Conservation (phyloP, 2,113 vertebrate species). For the Hippocampus mohnikei region DNA sequence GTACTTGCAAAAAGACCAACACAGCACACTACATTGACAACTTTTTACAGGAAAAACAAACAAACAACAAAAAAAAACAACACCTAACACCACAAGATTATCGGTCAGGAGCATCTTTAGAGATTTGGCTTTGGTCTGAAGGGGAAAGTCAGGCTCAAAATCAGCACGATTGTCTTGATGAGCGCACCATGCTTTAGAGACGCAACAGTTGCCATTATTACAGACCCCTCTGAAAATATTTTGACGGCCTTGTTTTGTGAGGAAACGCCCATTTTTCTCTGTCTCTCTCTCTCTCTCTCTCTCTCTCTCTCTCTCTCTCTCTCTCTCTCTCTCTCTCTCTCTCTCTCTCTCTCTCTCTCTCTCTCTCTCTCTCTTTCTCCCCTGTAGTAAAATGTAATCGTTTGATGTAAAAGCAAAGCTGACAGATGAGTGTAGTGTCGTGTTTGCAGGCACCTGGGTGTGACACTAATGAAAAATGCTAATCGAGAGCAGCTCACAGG, state of each 20-base stretch:
- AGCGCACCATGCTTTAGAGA: background rate
- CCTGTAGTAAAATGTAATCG: conserved; percentile 3
- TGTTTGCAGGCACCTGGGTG: conserved; percentile 31
- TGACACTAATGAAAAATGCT: conserved; percentile 22
- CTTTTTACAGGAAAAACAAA: too few relatives aligned
- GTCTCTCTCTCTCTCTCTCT: too few relatives aligned
- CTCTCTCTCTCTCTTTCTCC: background rate
- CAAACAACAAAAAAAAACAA: too few relatives aligned
- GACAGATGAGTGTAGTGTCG: conserved; percentile 4
- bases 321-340: too few relatives aligned
- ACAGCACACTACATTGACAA: too few relatives aligned
- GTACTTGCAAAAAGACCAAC: too few relatives aligned
- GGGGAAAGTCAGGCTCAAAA: background rate
- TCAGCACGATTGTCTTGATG: background rate
- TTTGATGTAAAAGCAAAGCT: conserved; percentile 13
- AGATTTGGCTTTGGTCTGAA: background rate
- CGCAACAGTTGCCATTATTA: background rate
- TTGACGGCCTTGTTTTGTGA: background rate
- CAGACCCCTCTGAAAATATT: background rate
- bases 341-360: background rate
- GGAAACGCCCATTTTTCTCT: background rate
- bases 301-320: too few relatives aligned
- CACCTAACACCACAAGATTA: too few relatives aligned
- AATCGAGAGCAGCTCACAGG: conserved; percentile 25
- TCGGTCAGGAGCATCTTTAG: background rate